Conservation (phyloP, 2,797 vertebrate species). For the Parotocinclus haroldoi region DNA sequence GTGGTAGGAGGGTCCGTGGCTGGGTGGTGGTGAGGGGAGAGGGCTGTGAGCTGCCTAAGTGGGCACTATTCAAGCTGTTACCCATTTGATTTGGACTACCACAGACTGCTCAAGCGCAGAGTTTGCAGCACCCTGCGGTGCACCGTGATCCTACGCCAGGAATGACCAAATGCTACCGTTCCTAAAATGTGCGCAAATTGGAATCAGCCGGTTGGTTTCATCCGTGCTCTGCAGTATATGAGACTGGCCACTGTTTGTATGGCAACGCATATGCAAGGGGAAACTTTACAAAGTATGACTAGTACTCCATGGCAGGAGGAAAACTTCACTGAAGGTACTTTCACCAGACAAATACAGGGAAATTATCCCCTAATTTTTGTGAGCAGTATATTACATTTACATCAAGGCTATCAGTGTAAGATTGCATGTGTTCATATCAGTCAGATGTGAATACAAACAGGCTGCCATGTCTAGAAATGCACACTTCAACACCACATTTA, state of each 20-base stretch:
- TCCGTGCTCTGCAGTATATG: conserved; percentile 45
- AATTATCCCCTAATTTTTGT: too few relatives aligned
- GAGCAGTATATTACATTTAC: neutral
- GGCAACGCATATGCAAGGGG: conserved; percentile 43
- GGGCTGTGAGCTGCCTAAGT: conserved; percentile 76
- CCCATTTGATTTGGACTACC: conserved; percentile 78
- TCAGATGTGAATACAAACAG: too few relatives aligned
- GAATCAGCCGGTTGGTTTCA: conserved; percentile 74
- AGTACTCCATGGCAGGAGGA: conserved; percentile 15
- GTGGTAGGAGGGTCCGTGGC: conserved; percentile 42
- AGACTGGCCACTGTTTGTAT: conserved; percentile 49
- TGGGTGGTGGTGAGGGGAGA: conserved; percentile 56
- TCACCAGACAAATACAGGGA: too few relatives aligned
- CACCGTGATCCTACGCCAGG: conserved; percentile 70
- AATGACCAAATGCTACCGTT: conserved; percentile 79
- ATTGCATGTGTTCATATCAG: too few relatives aligned
- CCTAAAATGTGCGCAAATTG: conserved; percentile 74
- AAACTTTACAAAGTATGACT: conserved; percentile 43
- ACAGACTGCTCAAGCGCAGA: conserved; percentile 73
- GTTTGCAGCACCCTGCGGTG: conserved; percentile 78
- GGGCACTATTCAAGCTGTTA: conserved; percentile 85
- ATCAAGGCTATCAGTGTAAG: neutral
- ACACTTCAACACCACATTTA: too few relatives aligned
- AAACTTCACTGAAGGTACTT: conserved; percentile 19
- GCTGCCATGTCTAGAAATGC: too few relatives aligned